Evolutionary conservation across 2,797 vertebrate species (phyloP), one percentile per base, ranked within the genome.

Genomic region (Thunnus albacares): DNA sequence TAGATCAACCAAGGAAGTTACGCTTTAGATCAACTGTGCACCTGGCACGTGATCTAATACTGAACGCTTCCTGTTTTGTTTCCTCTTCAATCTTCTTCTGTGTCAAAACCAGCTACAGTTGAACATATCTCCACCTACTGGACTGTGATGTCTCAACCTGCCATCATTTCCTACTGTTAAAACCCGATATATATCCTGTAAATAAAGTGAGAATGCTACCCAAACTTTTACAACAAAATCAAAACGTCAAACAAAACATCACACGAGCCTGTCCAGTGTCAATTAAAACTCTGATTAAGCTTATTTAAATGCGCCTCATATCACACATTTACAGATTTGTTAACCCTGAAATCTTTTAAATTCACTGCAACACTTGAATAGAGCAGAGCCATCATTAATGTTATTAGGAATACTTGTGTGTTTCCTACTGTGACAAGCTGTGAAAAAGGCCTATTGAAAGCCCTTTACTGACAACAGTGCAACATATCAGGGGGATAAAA

Each of bases 91-190:
- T n/a, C 66, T 66, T 63, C 62, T 77, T 80, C 57, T 41, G 6
- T 4, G 24, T 49, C 5, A 5, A 35, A 51, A 12, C 1, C 8
- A 35, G 26, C 22, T 20, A 4, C 6, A 15, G 5, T 0, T 28
- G 13, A 11, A 6, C 4, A 30, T 5, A 52, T 55, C 86, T 0
- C 90, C 89, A 69, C 58, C 89, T 89, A 22, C 26, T 12, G 89
- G 84, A 83, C 55, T 12, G 45, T 3, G 22, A 74, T 0, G 4
- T 1, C 35, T 7, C 12, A 9, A 1, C 9, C 43, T 28, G 61
- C 4, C 24, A 2, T 10, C 13, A 10, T 28, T 28, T n/a, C 49
- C 7, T 5, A 7, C 33, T 15, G 3, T 10, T 26, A 15, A 8
- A 52, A 33, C 6, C 2, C 7, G 41, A 43, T 38, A 8, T 38